phyloP scores from a whole-genome alignment of 2,888 invertebrate genomes.

The Busseola fusca region DNA sequence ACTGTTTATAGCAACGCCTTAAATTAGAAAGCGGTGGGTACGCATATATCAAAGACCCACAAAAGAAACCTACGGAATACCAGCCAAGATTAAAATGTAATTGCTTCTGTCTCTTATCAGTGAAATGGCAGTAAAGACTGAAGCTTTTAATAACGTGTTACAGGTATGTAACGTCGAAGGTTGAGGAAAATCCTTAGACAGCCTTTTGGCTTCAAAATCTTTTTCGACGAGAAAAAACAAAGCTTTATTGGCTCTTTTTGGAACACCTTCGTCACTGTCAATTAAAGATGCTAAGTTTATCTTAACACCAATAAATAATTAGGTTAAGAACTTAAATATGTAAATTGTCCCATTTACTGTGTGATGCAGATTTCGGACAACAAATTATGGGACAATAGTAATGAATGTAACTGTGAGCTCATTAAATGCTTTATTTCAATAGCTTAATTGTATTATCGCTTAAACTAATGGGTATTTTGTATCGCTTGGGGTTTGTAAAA shows the following conservation, averaged over 20 bases:
- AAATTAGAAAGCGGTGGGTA: conserved; percentile 81
- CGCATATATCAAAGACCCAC: conserved; percentile 71
- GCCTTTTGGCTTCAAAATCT: conserved; percentile 64
- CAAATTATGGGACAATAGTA: conserved; percentile 28
- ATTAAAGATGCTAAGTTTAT: conserved; percentile 73
- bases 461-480: conserved; percentile 51
- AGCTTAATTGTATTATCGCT: conserved; percentile 52
- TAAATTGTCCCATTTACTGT: conserved; percentile 30
- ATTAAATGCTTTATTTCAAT: conserved; percentile 55
- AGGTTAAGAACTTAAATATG: conserved; percentile 39
- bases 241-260: conserved; percentile 67
- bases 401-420: conserved; percentile 31
- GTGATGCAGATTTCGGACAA: conserved; percentile 29
- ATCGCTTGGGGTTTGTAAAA: conserved; percentile 35
- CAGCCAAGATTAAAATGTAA: conserved; percentile 69
- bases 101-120: conserved; percentile 64
- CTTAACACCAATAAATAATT: conserved; percentile 49
- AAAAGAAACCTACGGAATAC: conserved; percentile 68
- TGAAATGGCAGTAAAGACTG: conserved; percentile 56
- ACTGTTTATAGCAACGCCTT: conserved; percentile 85
- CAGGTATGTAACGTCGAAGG: conserved; percentile 46
- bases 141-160: conserved; percentile 58
- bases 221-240: conserved; percentile 67
- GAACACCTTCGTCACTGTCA: conserved; percentile 84
- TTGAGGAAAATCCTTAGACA: conserved; percentile 54